phyloP scores from a whole-genome alignment of 2,888 invertebrate genomes.

The Eupithecia tripunctaria region DNA sequence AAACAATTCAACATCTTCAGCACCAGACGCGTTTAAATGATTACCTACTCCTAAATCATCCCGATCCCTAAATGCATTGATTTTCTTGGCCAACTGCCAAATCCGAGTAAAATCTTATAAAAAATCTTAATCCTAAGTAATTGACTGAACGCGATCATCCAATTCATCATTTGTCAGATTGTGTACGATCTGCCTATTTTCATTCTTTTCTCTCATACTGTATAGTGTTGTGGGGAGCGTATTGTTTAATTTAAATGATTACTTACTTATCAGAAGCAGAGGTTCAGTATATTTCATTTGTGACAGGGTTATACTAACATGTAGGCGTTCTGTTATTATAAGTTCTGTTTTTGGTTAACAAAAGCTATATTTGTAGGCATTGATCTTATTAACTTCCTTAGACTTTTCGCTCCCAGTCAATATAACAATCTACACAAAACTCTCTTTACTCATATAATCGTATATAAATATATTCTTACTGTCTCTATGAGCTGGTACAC shows the following conservation, averaged over 20 bases:
- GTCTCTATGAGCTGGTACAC: constrained; percentile 73
- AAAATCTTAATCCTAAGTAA: constrained; percentile 25
- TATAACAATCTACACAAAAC: constrained; percentile 67
- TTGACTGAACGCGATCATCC: constrained; percentile 22
- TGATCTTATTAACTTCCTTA: not conserved
- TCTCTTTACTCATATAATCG: constrained; percentile 80
- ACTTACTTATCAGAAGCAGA: not conserved
- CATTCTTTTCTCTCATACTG: not conserved
- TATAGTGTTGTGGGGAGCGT: not conserved
- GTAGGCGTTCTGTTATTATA: no score
- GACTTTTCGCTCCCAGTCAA: constrained; percentile 23
- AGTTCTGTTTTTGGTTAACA: no score
- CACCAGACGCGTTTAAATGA: constrained; percentile 44
- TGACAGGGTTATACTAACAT: not conserved
- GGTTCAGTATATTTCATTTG: not conserved
- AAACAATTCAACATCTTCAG: constrained; percentile 13
- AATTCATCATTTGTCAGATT: constrained; percentile 15
- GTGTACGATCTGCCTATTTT: constrained; percentile 5
- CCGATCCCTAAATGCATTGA: constrained; percentile 58
- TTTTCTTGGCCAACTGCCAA: constrained; percentile 60
- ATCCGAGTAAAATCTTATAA: constrained; percentile 45
- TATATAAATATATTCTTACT: constrained; percentile 81
- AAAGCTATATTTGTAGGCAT: not conserved
- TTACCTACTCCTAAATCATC: constrained; percentile 35
- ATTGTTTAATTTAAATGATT: not conserved